Percentiles rank a stretch among this genome's conserved stretches.
Conservation (phyloP, 1,140 invertebrate species). For the Cheumatopsyche charites region DNA sequence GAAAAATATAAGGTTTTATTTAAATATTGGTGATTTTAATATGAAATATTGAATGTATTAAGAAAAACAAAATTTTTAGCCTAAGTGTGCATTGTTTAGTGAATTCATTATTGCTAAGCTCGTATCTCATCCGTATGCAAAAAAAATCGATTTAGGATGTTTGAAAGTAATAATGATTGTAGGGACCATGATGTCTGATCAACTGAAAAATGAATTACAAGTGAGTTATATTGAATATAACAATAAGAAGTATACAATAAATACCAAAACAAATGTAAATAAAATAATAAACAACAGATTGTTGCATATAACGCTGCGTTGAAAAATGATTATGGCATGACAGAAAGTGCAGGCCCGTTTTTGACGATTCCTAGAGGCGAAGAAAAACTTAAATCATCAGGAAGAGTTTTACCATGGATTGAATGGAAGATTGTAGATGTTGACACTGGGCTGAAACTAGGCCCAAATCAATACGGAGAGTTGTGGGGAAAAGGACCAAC, state of each 20-base stretch:
- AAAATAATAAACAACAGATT: background rate
- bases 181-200: background rate
- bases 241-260: too few relatives aligned
- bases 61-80: background rate
- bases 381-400: background rate
- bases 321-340: background rate
- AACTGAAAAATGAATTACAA: background rate
- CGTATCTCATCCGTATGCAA: background rate
- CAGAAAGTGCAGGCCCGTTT: background rate
- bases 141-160: background rate
- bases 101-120: background rate
- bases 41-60: background rate
- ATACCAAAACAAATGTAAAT: too few relatives aligned
- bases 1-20: constrained; percentile 26
- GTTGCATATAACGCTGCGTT: background rate
- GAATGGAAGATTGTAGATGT: constrained; percentile 38
- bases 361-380: background rate
- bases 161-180: background rate
- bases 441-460: constrained; percentile 52
- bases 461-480: constrained; percentile 52
- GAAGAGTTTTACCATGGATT: constrained; percentile 10
- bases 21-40: background rate
- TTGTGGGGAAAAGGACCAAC: constrained; percentile 50
- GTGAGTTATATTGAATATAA: background rate
- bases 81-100: background rate